Conservation (phyloP, 2,888 invertebrate genomes). For the Seira sanloemensis region DNA sequence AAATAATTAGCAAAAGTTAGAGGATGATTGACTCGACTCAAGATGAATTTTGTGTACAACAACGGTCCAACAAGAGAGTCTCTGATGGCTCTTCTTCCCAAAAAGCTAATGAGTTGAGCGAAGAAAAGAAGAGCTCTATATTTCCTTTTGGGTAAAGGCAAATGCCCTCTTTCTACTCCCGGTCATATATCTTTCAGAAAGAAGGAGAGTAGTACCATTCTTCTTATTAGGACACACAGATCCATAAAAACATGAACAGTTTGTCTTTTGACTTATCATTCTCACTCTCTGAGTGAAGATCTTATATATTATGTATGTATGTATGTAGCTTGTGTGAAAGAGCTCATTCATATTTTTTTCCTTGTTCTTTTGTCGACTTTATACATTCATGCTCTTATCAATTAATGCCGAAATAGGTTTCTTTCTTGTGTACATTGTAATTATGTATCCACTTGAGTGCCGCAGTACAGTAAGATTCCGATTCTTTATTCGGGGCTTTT, state of each 20-base stretch:
- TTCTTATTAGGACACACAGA: background rate
- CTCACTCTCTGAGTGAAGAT: background rate
- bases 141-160: background rate
- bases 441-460: background rate
- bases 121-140: background rate
- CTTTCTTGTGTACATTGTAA: background rate
- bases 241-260: background rate
- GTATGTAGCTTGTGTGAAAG: background rate
- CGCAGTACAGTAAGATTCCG: no score
- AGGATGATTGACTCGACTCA: background rate
- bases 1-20: conserved; percentile 44
- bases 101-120: background rate
- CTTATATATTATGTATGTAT: background rate
- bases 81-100: background rate
- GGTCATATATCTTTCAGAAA: background rate
- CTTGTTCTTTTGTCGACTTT: background rate
- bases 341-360: background rate
- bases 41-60: background rate
- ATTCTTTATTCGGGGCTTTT: no score
- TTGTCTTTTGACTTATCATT: background rate
- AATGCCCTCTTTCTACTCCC: background rate
- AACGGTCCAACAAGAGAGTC: background rate
- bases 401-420: background rate
- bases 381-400: background rate
- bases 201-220: background rate